These are phyloP conservation scores for Tetragonisca angustula DNA, from an alignment of 2,888 invertebrate genomes.

Conservation along the genomic window DNA sequence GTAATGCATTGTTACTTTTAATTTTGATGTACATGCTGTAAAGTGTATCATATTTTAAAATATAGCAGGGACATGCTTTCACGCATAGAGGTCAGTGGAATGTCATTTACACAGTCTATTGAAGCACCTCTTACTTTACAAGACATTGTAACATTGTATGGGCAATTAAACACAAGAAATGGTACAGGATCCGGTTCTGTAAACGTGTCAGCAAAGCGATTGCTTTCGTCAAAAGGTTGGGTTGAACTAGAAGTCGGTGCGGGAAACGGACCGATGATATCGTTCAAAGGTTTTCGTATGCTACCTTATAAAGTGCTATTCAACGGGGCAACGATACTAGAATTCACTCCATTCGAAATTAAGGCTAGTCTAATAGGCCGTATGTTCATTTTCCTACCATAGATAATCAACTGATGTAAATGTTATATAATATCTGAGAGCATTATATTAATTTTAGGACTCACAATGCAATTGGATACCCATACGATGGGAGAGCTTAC, in stretches of 20 bases:
- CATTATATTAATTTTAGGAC: conserved; percentile 84
- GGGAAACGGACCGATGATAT: conserved; percentile 92
- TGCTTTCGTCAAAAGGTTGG: conserved; percentile 94
- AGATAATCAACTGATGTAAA: neutral
- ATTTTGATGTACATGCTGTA: conserved; percentile 55
- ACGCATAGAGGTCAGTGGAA: conserved; percentile 94
- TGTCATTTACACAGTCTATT: conserved; percentile 96
- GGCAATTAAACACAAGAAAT: conserved; percentile 93
- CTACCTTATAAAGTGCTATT: conserved; percentile 90
- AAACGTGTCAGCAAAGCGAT: conserved; percentile 90
- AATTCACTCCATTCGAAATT: conserved; percentile 91
- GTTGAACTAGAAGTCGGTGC: conserved; percentile 93
- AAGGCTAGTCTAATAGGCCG: conserved; percentile 91
- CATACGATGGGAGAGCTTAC: conserved; percentile 95
- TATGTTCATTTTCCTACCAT: conserved; percentile 82
- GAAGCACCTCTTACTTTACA: conserved; percentile 95
- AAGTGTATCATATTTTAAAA: conserved; percentile 30
- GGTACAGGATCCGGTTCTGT: conserved; percentile 94
- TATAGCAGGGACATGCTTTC: conserved; percentile 87
- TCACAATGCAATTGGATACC: conserved; percentile 94
- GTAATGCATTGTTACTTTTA: conserved; percentile 58
- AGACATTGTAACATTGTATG: conserved; percentile 93
- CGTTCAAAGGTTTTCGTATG: conserved; percentile 92
- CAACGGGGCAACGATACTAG: conserved; percentile 90
- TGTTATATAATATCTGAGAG: conserved; percentile 15